Percentiles rank a stretch among this genome's conserved stretches.
phyloP scores from a whole-genome alignment of 2,797 vertebrate species.

The Dendrocincla tyrannina region DNA sequence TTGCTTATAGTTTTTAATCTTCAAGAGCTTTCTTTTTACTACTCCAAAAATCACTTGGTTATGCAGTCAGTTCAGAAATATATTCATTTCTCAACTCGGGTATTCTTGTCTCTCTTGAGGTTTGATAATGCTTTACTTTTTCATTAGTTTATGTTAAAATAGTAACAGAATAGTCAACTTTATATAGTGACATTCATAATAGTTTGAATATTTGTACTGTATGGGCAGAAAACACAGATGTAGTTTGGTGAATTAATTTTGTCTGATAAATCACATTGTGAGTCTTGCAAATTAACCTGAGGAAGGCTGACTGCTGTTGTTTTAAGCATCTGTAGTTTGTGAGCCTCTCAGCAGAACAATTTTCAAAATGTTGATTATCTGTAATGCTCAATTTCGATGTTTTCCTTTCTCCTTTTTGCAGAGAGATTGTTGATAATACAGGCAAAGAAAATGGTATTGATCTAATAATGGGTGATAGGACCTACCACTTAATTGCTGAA shows the following conservation, averaged over 20 bases:
- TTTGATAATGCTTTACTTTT: background rate
- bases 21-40: background rate
- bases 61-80: background rate
- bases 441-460: slow-evolving; percentile 94
- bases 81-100: background rate
- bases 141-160: background rate
- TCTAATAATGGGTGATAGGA: slow-evolving; percentile 88
- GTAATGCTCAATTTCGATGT: background rate
- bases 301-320: background rate
- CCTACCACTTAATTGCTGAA: slow-evolving; percentile 92
- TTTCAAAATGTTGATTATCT: background rate
- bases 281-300: background rate
- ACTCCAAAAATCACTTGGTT: background rate
- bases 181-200: background rate
- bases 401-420: slow-evolving; percentile 58
- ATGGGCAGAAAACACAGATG: background rate
- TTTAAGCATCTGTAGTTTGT: background rate
- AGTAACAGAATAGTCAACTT: background rate
- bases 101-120: background rate
- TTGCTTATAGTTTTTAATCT: background rate
- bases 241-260: background rate
- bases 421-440: slow-evolving; percentile 92
- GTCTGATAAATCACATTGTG: background rate
- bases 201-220: background rate
- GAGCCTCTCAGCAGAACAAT: background rate